phyloP scores from a whole-genome alignment of 2,113 vertebrate genomes.

The Vulpes ferrilata region DNA sequence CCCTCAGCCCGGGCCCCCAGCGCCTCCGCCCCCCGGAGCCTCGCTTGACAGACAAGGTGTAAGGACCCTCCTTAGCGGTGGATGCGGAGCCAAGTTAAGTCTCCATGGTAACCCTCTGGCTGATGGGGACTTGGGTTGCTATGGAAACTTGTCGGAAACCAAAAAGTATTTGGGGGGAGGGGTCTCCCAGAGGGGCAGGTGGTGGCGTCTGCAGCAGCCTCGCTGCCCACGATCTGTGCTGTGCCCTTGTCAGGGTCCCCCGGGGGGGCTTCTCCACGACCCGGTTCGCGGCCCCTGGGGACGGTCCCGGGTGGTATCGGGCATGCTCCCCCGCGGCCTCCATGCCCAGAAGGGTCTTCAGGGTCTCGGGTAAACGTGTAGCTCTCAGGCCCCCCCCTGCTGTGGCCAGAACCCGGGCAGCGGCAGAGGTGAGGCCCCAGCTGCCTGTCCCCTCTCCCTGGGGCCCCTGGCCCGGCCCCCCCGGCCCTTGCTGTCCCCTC shows the following conservation, averaged over 20 bases:
- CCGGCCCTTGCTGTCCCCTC: neutral
- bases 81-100: slow-evolving; percentile 87
- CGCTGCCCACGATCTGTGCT: neutral
- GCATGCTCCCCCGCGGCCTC: neutral
- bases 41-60: slow-evolving; percentile 15
- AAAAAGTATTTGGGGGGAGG: slow-evolving; percentile 75
- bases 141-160: slow-evolving; percentile 85
- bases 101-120: slow-evolving; percentile 88
- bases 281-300: neutral
- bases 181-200: slow-evolving; percentile 46
- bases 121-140: slow-evolving; percentile 87
- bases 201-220: slow-evolving; percentile 81
- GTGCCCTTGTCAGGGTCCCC: neutral
- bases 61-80: slow-evolving; percentile 70
- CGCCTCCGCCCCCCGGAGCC: neutral
- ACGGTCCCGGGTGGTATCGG: neutral
- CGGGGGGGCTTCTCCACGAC: neutral
- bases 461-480: neutral
- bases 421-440: neutral
- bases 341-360: too few species aligned
- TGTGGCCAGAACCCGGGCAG: neutral
- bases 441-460: neutral
- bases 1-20: neutral
- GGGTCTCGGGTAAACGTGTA: too few species aligned
- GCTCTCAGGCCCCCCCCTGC: too few species aligned